Base-by-base conservation (phyloP, 1,140 invertebrate species). In the Drosophila kanapiae region DNA sequence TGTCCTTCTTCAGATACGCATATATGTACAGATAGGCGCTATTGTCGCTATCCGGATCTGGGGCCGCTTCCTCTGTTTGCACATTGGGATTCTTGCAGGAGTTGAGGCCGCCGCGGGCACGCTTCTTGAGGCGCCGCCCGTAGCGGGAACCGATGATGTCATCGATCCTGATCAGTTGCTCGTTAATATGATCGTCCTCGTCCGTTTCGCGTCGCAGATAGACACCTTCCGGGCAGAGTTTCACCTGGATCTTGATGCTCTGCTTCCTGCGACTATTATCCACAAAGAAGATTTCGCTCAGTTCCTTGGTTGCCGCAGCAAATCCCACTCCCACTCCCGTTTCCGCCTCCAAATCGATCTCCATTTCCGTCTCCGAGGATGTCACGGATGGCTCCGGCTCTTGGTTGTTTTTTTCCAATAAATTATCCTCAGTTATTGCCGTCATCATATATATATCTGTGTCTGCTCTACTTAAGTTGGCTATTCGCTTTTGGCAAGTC, bases 11-110 rank as follows among this genome's bases (percentile, higher is more conserved):
- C 45, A 95, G 94, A 92, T 98, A 98, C 0, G 97, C 96, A 91
- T 97, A 98, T 82, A 98, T 96, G 85, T 97, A 97, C 7, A 98
- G 94, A 93, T 97, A 98, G 16, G 96, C 97, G 80, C 95, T 96
- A 33, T 95, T 95, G 93, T 97, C 64, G 14, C 45, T 43, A 14
- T 49, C 58, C 37, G 33, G 75, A 16, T 67, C 71, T 8, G 59
- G 33, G 3, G 57, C 40, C 5, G 45, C 38, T 1, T 40, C 40
- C 64, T 35, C 75, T 23, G 35, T 14, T 3, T 38, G 57, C 6
- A 63, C 61, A 11, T 68, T 72, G 56, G 81, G 70, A 93, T 87
- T 94, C 93, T 92, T 94, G 61, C 95, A 92, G 94, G 88, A 80
- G 37, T 49, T 80, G 5, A 92, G 94, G 18, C 88, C 95, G 85